A percentile compares a stretch with the other conserved stretches of the same genome.
phyloP scores from a whole-genome alignment of 2,113 vertebrate species.

The Tachysurus vachellii region DNA sequence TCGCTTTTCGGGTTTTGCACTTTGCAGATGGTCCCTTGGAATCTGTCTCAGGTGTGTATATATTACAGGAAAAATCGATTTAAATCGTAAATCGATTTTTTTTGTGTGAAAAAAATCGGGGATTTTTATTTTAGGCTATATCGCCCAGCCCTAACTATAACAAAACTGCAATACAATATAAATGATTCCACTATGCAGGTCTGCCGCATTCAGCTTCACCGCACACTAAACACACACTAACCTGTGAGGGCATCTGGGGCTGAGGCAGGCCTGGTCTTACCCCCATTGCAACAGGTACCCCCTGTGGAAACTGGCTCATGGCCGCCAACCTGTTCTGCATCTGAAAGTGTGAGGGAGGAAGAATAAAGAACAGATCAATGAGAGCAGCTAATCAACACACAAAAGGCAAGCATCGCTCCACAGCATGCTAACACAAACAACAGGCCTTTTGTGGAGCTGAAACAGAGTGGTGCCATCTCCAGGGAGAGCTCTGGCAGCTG shows the following conservation, averaged over 20 bases:
- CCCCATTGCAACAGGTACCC: constrained; percentile 76
- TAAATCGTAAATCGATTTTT: too few relatives aligned
- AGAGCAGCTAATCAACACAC: constrained; percentile 15
- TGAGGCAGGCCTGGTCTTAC: constrained; percentile 82
- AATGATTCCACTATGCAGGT: not conserved
- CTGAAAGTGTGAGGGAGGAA: constrained; percentile 64
- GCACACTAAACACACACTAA: constrained; percentile 53
- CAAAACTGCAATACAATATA: not conserved
- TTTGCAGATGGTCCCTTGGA: too few relatives aligned
- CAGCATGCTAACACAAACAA: constrained; percentile 14
- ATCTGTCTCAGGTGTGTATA: too few relatives aligned
- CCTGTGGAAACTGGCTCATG: constrained; percentile 83
- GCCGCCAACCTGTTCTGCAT: constrained; percentile 84
- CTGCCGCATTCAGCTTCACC: not conserved
- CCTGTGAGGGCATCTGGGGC: constrained; percentile 83
- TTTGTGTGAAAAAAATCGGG: too few relatives aligned
- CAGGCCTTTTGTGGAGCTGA: not conserved
- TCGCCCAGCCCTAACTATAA: too few relatives aligned
- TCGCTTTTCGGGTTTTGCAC: too few relatives aligned
- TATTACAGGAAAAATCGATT: too few relatives aligned
- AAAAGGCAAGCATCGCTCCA: constrained; percentile 34
- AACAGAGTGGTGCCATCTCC: constrained; percentile 11
- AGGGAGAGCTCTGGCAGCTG: not conserved
- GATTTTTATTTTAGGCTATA: too few relatives aligned
- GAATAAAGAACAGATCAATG: constrained; percentile 22